Base-by-base conservation (phyloP, 23 tunicate species). In the Aplidium turbinatum region DNA sequence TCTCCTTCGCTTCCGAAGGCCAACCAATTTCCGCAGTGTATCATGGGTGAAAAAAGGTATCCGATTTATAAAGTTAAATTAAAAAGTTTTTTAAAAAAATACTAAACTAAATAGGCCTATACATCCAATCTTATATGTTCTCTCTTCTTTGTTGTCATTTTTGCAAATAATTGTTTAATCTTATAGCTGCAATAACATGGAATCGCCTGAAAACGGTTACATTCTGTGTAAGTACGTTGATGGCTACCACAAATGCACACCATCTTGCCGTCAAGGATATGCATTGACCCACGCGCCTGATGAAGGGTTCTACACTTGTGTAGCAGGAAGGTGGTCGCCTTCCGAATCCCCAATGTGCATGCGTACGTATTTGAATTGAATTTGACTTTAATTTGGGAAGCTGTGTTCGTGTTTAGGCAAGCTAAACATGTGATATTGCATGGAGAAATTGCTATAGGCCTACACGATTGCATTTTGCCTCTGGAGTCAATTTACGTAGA, bases 121-220 rank as follows among this genome's bases (percentile, higher is more conserved):
- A 11, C 50, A 42, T 42, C 16, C 50, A 42, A 42, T 9, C 16
- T 9, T 42, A 16, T 42, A n/a, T n/a, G n/a, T n/a, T n/a, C n/a
- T n/a, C n/a, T n/a, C n/a, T n/a, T n/a, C n/a, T n/a, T n/a, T n/a
- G n/a, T n/a, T n/a, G n/a, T n/a, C n/a, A n/a, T n/a, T n/a, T n/a
- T n/a, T 23, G 39, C 30, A 25, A 16, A 61, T 32, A 64, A 30
- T 32, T 54, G 0, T 20, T 18, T 72, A 26, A 18, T 21, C 42
- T 63, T 55, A 7, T 20, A 81, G 94, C 36, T 93, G 98, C 65
- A 56, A 46, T 62, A 91, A 95, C 66, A 83, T 95, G 92, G 99
- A 95, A 0, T 78, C 96, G 24, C 99, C 99, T 25, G 62, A 71
- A 33, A 78, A 83, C 38, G 99, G 99, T 29, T 78, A 80, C 60